Base-by-base conservation (phyloP, 2,113 vertebrate genomes). In the Phylloscopus whistleri region DNA sequence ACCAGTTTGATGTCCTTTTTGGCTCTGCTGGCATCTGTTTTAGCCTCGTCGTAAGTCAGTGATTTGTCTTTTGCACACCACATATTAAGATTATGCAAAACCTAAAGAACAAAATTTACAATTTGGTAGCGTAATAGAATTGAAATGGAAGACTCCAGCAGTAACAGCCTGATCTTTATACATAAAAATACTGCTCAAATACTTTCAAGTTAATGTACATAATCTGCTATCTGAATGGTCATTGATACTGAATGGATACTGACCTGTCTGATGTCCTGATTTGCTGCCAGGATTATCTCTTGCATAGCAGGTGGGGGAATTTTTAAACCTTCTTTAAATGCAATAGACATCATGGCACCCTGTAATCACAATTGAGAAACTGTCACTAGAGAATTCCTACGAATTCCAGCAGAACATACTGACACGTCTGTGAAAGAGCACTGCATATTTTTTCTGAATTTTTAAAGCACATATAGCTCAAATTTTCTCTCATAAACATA, bases 261-360 rank as follows among this genome's bases (percentile, higher is more conserved):
- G 96, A 99, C 99, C 98, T 99, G 99, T 95, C 99, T 98, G 94
- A 99, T 98, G 94, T 99, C 99, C 93, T 99, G 99, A 97, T 99
- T 99, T 84, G 99, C 99, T 33, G 98, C 99, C 68, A 99, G 97
- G 93, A 99, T 99, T 31, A 99, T 98, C 97, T 99, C 99, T 66
- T 99, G 99, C 94, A 99, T 99, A 60, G 99, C 99, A 70, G 99
- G 98, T 28, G 99, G 98, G 2, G 99, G 99, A 88, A 99, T 98
- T 96, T 99, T 99, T 95, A 99, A 96, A 31, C 99, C 99, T 95
- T 99, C 99, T 96, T 99, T 99, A 97, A 98, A 99, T 39, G 99
- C 99, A 82, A 99, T 97, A 84, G 99, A 99, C 98, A 99, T 99
- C 99, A 99, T 99, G 46, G 99, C 99, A 53, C 98, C 99, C 99